These are phyloP conservation scores for Conistra vaccinii DNA, from an alignment of 2,888 invertebrate genomes.

Conservation along the genomic window DNA sequence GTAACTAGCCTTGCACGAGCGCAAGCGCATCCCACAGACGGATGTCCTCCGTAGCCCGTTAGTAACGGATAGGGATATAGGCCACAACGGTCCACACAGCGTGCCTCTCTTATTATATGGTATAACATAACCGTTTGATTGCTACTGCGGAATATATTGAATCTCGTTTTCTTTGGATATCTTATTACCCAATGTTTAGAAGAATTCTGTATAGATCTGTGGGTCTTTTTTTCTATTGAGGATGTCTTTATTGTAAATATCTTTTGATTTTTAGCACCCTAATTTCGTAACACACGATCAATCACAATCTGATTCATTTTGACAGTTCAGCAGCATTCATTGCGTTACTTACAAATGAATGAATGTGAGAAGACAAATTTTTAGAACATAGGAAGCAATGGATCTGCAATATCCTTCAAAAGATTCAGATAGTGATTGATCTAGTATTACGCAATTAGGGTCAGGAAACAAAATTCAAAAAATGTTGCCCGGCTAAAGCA, in stretches of 20 bases:
- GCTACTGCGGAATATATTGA: conserved; percentile 21
- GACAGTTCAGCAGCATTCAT: too few species aligned
- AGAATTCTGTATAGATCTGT: background rate
- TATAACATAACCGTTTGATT: conserved; percentile 58
- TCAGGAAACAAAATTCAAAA: background rate
- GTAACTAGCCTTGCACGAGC: conserved; percentile 38
- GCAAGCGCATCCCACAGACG: conserved; percentile 66
- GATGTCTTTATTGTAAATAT: background rate
- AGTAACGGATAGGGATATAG: conserved; percentile 78
- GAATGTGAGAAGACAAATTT: too few species aligned
- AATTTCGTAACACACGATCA: too few species aligned
- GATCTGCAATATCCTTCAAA: too few species aligned
- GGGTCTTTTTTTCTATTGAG: background rate
- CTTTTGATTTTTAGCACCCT: background rate
- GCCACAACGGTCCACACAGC: conserved; percentile 73
- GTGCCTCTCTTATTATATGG: conserved; percentile 58
- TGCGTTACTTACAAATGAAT: too few species aligned
- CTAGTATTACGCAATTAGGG: too few species aligned
- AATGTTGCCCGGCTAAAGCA: too few species aligned
- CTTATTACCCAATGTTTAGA: background rate
- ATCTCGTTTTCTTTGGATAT: conserved; percentile 13
- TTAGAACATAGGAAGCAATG: too few species aligned
- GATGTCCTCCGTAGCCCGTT: conserved; percentile 80
- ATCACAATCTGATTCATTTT: too few species aligned
- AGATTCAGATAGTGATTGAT: background rate